Conservation (phyloP, 1,140 invertebrate genomes). For the Danaus melanippus region DNA sequence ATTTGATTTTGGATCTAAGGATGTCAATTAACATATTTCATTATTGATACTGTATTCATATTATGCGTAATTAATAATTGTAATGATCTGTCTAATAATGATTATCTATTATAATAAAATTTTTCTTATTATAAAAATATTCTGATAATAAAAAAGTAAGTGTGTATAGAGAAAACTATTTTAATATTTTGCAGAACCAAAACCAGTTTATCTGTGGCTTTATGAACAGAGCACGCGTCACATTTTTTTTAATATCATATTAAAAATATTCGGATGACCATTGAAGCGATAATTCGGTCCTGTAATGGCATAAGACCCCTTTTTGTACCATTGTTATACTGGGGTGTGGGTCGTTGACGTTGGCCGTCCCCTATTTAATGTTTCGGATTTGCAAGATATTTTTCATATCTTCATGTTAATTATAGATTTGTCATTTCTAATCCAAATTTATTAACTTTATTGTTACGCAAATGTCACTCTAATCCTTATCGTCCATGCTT, state of each 20-base stretch:
- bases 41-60: too few relatives aligned
- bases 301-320: slow-evolving; percentile 54
- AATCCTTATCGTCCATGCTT: slow-evolving; percentile 20
- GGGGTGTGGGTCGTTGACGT: slow-evolving; percentile 64
- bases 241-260: slow-evolving; percentile 31
- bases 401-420: slow-evolving; percentile 48
- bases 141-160: too few relatives aligned
- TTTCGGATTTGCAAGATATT: slow-evolving; percentile 54
- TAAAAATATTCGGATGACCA: slow-evolving; percentile 41
- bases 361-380: slow-evolving; percentile 50
- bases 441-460: slow-evolving; percentile 31
- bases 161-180: too few relatives aligned
- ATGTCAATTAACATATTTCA: slow-evolving; percentile 10
- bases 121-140: too few relatives aligned
- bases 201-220: slow-evolving; percentile 19
- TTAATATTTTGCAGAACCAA: slow-evolving; percentile 1
- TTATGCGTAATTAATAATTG: too few relatives aligned
- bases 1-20: slow-evolving; percentile 48
- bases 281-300: slow-evolving; percentile 49
- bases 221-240: slow-evolving; percentile 34
- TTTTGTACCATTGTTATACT: slow-evolving; percentile 56
- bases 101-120: too few relatives aligned
- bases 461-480: slow-evolving; percentile 13
- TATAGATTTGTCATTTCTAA: slow-evolving; percentile 46
- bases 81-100: too few relatives aligned